Conservation (phyloP, 2,797 vertebrate genomes). For the Delichon dasypus region DNA sequence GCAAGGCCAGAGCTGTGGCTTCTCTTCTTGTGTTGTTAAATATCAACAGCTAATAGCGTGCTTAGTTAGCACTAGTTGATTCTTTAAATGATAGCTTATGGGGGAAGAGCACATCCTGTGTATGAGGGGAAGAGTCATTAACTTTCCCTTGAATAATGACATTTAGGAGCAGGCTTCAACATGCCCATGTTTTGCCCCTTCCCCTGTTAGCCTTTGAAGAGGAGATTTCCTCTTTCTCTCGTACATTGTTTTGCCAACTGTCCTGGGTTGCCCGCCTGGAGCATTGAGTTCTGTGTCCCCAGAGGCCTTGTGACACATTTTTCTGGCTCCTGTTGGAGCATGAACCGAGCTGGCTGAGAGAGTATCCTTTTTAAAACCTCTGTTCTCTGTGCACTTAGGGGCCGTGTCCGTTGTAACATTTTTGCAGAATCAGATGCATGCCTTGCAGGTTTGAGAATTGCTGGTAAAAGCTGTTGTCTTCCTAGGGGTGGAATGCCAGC, state of each 20-base stretch:
- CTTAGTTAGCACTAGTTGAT: conserved; percentile 31
- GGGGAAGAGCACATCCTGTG: conserved; percentile 4
- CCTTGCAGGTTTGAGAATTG: background rate
- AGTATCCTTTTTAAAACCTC: background rate
- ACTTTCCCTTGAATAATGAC: conserved; percentile 17
- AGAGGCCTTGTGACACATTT: background rate
- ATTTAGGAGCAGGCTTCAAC: background rate
- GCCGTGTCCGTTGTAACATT: background rate
- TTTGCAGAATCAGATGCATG: background rate
- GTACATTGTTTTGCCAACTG: background rate
- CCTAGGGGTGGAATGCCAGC: background rate
- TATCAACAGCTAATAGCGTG: conserved; percentile 38
- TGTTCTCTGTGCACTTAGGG: background rate
- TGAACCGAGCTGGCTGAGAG: background rate
- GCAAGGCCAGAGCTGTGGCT: background rate
- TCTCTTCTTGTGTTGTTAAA: conserved; percentile 45
- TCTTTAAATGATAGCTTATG: conserved; percentile 17
- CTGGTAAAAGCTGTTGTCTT: background rate
- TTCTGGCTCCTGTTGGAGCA: background rate
- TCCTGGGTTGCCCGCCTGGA: background rate
- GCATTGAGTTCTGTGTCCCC: background rate
- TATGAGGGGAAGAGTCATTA: background rate
- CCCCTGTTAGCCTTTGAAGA: conserved; percentile 11
- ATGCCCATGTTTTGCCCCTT: background rate
- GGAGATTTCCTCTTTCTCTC: background rate